Conservation (phyloP, 2,888 invertebrate species). For the Lacanobia wlatinum region DNA sequence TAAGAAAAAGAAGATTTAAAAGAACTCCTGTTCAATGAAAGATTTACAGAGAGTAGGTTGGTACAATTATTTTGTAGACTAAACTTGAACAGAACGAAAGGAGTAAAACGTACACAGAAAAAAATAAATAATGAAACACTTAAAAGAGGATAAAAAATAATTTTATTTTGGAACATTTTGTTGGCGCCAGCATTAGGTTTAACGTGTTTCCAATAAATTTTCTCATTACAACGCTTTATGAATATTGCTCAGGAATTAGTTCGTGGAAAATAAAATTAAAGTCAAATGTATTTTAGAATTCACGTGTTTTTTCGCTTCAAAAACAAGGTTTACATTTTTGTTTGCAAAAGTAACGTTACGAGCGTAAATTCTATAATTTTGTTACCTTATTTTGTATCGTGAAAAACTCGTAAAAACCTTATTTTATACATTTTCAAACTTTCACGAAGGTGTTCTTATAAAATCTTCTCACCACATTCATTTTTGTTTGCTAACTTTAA, state of each 20-base stretch:
- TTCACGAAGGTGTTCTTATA: conserved; percentile 31
- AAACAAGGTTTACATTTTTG: neutral
- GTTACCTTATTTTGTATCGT: neutral
- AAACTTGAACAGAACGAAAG: conserved; percentile 43
- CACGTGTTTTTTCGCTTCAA: neutral
- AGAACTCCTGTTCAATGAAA: neutral
- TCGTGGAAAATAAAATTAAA: conserved; percentile 29
- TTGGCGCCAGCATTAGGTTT: conserved; percentile 68
- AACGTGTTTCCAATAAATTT: conserved; percentile 72
- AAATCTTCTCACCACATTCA: conserved; percentile 34
- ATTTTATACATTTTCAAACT: conserved; percentile 34
- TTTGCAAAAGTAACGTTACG: neutral
- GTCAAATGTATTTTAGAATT: conserved; percentile 15
- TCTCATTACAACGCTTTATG: conserved; percentile 62
- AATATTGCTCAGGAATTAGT: conserved; percentile 31
- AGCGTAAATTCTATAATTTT: conserved; percentile 6
- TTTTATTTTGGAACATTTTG: conserved; percentile 58
- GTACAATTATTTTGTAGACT: neutral
- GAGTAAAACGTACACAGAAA: conserved; percentile 52
- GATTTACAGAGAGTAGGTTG: neutral
- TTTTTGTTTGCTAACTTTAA: conserved; percentile 55
- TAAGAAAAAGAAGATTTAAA: neutral
- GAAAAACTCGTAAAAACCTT: conserved; percentile 28
- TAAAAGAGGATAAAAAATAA: conserved; percentile 61
- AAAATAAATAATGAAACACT: conserved; percentile 61